Evolutionary conservation across 2,888 invertebrate species (phyloP).

Genomic region (Pandemis cinnamomeana): DNA sequence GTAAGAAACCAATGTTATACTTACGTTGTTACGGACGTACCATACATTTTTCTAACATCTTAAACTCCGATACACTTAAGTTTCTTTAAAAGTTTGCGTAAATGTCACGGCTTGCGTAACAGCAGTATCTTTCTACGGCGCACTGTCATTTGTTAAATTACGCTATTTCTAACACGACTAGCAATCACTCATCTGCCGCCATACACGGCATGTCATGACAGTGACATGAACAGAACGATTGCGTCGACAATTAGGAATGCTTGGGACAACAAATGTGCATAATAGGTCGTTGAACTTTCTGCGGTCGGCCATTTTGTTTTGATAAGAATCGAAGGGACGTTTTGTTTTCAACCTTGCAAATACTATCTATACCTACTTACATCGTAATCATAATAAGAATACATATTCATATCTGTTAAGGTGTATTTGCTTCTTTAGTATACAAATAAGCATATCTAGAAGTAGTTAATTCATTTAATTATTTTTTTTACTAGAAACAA

Average conservation of each 20-base stretch:
- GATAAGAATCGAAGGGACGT: not conserved
- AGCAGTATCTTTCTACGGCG: not conserved
- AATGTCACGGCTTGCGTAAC: slow-evolving; percentile 6
- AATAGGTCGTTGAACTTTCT: slow-evolving; percentile 3
- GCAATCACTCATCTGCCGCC: not conserved
- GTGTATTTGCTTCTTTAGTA: too few species aligned
- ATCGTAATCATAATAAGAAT: too few species aligned
- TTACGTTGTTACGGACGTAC: too few species aligned
- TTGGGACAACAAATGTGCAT: not conserved
- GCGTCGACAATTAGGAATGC: not conserved
- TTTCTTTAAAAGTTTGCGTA: not conserved
- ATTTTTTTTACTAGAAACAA: too few species aligned
- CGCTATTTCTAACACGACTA: not conserved
- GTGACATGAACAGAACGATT: slow-evolving; percentile 4
- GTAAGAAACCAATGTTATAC: too few species aligned
- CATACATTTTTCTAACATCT: not conserved
- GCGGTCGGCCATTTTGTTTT: slow-evolving; percentile 6
- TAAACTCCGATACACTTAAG: not conserved
- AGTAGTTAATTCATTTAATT: too few species aligned
- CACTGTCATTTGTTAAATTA: slow-evolving; percentile 12
- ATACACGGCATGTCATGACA: slow-evolving; percentile 7
- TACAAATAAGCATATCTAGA: too few species aligned
- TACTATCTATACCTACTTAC: too few species aligned
- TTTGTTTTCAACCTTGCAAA: too few species aligned
- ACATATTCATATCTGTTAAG: too few species aligned